Percentiles rank a stretch among this genome's conserved stretches.
Conservation (phyloP, 2,888 invertebrate genomes). For the Heliconius charithonia region DNA sequence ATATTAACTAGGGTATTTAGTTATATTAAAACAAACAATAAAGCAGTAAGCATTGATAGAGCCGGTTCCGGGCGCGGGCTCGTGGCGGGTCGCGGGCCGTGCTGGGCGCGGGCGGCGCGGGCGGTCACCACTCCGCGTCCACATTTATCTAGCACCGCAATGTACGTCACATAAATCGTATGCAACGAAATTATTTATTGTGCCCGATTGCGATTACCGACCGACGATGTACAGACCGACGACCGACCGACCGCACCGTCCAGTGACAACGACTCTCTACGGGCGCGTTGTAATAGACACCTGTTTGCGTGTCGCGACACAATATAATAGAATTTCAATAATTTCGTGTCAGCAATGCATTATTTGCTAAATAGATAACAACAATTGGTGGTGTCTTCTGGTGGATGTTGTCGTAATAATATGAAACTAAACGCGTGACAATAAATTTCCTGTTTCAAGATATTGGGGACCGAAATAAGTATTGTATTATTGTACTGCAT, state of each 20-base stretch:
- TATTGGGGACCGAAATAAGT: not conserved
- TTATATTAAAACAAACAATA: conserved; percentile 39
- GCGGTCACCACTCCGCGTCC: conserved; percentile 20
- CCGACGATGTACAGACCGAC: not conserved
- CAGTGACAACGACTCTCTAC: conserved; percentile 33
- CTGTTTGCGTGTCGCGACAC: conserved; percentile 11
- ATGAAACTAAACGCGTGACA: not conserved
- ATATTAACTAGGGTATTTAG: not conserved
- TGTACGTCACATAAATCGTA: conserved; percentile 47
- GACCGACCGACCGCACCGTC: not conserved
- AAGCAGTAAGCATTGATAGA: conserved; percentile 42
- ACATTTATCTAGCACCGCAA: conserved; percentile 42
- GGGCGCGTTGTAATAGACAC: conserved; percentile 30
- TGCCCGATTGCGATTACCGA: conserved; percentile 32
- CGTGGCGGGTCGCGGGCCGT: not conserved
- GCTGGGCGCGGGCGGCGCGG: not conserved
- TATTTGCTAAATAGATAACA: not conserved
- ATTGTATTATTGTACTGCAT: not conserved
- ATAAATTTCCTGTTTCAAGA: not conserved
- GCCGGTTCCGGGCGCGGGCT: conserved; percentile 4
- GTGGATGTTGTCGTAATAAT: not conserved
- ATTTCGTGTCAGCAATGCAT: not conserved
- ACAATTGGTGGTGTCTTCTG: not conserved
- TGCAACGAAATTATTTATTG: conserved; percentile 48
- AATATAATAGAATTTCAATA: conserved; percentile 27